Evolutionary conservation across 2,113 vertebrate species (phyloP), one percentile per base, ranked within the genome.

Genomic region (Atherinomorus stipes): DNA sequence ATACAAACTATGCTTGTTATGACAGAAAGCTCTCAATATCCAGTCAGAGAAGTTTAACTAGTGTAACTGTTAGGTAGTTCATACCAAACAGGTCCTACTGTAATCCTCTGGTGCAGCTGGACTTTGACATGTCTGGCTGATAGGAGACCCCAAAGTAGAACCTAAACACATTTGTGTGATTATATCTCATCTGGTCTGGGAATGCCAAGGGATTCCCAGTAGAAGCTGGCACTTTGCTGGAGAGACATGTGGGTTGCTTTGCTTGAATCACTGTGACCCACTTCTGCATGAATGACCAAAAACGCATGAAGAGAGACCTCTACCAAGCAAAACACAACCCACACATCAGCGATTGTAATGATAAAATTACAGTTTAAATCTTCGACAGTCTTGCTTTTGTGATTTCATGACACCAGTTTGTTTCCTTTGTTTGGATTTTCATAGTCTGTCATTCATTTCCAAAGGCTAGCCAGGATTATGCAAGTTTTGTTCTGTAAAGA

Each of bases 401-500:
- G 31, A 34, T 34, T 34, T 34, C 31, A 34, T 83, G 68, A 81
- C 9, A 60, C 44, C 3, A 34, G 61, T 38, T 47, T 69, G 28
- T 50, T 67, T 66, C 25, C 44, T 45, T 18, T 34, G 31, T 25
- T 60, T 69, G 34, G 42, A 9, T 72, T 74, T 68, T 69, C 34
- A 60, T 22, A 56, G 31, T 76, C 65, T 68, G 21, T 69, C 47
- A 65, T 50, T 40, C 15, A 67, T 78, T 81, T 85, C 64, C 71
- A 83, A 66, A 58, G 26, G 31, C 8, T 37, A 38, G 40, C 34
- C 42, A 38, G 74, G 53, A 77, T 81, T 77, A 60, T 70, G 23
- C 28, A 38, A 57, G 47, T 79, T 81, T 74, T 72, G n/a, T 61
- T 83, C 40, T 40, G 56, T 53, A 62, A 83, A 60, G 25, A 82